phyloP scores from a whole-genome alignment of 1,140 invertebrate species.

The Drosophila micromelanica region DNA sequence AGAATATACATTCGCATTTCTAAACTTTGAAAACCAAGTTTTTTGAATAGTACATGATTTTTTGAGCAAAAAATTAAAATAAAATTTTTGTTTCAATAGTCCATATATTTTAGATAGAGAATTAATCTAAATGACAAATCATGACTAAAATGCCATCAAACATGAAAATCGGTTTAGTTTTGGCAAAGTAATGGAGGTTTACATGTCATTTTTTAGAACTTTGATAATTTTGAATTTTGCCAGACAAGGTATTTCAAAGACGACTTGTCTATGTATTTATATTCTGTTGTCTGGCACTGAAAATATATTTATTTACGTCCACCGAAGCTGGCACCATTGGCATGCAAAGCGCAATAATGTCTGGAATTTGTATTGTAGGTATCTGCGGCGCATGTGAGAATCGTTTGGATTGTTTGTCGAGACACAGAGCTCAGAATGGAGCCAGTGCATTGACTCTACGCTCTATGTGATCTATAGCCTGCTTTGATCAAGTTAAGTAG shows the following conservation, averaged over 20 bases:
- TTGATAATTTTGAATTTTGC: not conserved
- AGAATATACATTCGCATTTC: too few relatives aligned
- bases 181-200: too few relatives aligned
- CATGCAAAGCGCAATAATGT: slow-evolving; percentile 48
- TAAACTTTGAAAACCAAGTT: too few relatives aligned
- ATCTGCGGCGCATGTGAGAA: slow-evolving; percentile 10
- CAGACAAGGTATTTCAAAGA: not conserved
- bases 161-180: too few relatives aligned
- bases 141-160: too few relatives aligned
- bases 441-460: slow-evolving; percentile 13
- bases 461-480: not conserved
- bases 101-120: too few relatives aligned
- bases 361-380: slow-evolving; percentile 45
- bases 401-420: slow-evolving; percentile 15
- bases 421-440: not conserved
- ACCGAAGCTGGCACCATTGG: slow-evolving; percentile 29
- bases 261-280: not conserved
- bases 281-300: not conserved
- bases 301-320: not conserved
- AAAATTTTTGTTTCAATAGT: too few relatives aligned
- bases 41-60: too few relatives aligned
- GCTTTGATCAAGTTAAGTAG: not conserved
- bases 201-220: not conserved
- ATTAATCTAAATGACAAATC: too few relatives aligned
- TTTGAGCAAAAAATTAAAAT: too few relatives aligned